Conservation (phyloP, 2,797 vertebrate species). For the Astyanax mexicanus region DNA sequence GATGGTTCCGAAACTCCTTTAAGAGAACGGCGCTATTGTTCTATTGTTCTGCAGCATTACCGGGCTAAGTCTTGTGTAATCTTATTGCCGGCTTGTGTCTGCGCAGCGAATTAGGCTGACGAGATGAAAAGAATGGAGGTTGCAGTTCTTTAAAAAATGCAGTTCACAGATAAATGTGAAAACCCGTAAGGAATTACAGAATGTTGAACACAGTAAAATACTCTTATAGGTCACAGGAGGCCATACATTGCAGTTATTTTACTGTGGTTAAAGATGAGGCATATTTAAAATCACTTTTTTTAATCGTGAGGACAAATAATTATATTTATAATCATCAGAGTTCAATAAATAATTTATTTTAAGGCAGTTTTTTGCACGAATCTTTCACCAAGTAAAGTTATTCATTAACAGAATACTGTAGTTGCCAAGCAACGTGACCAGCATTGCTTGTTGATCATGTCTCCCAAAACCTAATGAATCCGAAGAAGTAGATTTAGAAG, state of each 20-base stretch:
- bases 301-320: no score
- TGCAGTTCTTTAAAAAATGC: background rate
- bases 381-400: no score
- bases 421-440: background rate
- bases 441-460: no score
- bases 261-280: background rate
- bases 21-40: slow-evolving; percentile 42
- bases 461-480: no score
- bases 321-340: no score
- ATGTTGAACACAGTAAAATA: background rate
- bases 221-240: background rate
- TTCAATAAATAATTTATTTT: no score
- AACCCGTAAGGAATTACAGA: background rate
- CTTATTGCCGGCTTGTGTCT: slow-evolving; percentile 5
- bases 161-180: background rate
- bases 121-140: background rate
- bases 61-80: slow-evolving; percentile 24
- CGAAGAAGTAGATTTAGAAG: no score
- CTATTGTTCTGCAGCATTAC: slow-evolving; percentile 21
- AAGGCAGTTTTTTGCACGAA: no score
- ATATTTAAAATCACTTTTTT: no score
- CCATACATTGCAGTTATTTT: background rate
- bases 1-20: slow-evolving; percentile 42
- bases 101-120: background rate
- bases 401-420: background rate